phyloP scores from a whole-genome alignment of 2,113 vertebrate species.

The Lepus americanus region DNA sequence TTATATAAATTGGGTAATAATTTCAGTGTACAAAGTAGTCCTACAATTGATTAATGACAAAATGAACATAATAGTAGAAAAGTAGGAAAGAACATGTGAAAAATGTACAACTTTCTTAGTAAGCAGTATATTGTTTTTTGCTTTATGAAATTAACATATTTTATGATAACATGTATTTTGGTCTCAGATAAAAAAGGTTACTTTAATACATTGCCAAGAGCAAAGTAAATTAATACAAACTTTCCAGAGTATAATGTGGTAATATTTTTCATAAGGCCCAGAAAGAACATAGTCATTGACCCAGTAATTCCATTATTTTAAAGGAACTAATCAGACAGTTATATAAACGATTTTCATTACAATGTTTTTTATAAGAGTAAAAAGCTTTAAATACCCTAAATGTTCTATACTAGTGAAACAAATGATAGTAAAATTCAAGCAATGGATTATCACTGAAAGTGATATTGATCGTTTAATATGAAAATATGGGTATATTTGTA shows the following conservation, averaged over 20 bases:
- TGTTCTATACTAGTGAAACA: slow-evolving; percentile 7
- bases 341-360: slow-evolving; percentile 70
- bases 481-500: not conserved
- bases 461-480: not conserved
- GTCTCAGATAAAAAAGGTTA: not conserved
- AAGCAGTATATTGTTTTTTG: not conserved
- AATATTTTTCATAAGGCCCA: slow-evolving; percentile 58
- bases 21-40: not conserved
- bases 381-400: slow-evolving; percentile 12
- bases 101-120: not conserved
- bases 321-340: slow-evolving; percentile 54
- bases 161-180: slow-evolving; percentile 46
- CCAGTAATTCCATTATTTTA: slow-evolving; percentile 66
- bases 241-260: slow-evolving; percentile 35
- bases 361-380: slow-evolving; percentile 10
- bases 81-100: not conserved
- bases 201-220: slow-evolving; percentile 27
- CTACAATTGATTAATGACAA: not conserved
- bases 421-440: not conserved
- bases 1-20: not conserved
- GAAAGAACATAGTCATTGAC: slow-evolving; percentile 48
- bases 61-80: slow-evolving; percentile 27
- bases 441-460: not conserved
- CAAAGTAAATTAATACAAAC: slow-evolving; percentile 63
- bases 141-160: slow-evolving; percentile 22